phyloP scores from a whole-genome alignment of 2,113 vertebrate species.

The Ceuthmochares aereus region DNA sequence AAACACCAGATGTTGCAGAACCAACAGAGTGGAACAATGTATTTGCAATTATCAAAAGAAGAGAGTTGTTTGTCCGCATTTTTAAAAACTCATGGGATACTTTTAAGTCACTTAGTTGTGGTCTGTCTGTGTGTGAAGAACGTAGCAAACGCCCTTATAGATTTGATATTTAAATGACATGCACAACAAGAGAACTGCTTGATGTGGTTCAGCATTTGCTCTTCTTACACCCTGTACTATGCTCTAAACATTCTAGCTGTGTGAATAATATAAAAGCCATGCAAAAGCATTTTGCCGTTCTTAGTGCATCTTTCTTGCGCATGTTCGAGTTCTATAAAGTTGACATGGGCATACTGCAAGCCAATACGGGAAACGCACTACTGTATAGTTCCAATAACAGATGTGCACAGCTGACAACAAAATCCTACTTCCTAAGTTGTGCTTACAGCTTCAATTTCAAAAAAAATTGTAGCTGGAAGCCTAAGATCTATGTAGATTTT shows the following conservation, averaged over 20 bases:
- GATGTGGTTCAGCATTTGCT: constrained; percentile 75
- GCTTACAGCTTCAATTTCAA: constrained; percentile 50
- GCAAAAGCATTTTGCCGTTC: constrained; percentile 56
- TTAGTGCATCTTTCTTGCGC: constrained; percentile 38
- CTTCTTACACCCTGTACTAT: constrained; percentile 69
- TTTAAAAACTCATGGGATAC: constrained; percentile 69
- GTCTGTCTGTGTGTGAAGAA: constrained; percentile 72
- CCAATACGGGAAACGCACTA: constrained; percentile 53
- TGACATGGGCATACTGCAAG: constrained; percentile 66
- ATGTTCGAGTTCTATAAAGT: constrained; percentile 3
- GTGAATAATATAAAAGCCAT: constrained; percentile 72
- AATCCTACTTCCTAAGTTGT: constrained; percentile 48
- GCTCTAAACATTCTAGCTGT: constrained; percentile 77
- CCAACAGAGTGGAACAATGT: constrained; percentile 62
- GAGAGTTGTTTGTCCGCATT: constrained; percentile 69
- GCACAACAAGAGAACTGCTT: constrained; percentile 59
- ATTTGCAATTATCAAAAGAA: constrained; percentile 70
- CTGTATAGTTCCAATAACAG: constrained; percentile 67
- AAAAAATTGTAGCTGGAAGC: neutral
- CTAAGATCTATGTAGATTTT: constrained; percentile 18
- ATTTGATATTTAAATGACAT: constrained; percentile 74
- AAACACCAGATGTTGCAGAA: constrained; percentile 71
- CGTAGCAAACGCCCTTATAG: constrained; percentile 58
- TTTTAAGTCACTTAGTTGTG: constrained; percentile 71
- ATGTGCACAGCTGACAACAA: constrained; percentile 68